Conservation (phyloP, 1,140 invertebrate species). For the Drosophila arizonae region DNA sequence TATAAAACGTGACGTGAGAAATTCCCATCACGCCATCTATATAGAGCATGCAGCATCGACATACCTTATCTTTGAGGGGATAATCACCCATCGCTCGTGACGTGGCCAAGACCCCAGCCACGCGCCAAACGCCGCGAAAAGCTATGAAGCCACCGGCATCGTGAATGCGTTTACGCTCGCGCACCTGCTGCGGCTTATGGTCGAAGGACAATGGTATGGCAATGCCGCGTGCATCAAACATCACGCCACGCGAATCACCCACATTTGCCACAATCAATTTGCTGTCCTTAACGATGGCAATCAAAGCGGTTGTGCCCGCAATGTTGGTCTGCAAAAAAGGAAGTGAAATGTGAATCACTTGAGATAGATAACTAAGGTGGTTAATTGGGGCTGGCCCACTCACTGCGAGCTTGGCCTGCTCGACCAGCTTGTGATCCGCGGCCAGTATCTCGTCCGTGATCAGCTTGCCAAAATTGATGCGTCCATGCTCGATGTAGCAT, state of each 20-base stretch:
- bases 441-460: slow-evolving; percentile 93
- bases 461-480: slow-evolving; percentile 91
- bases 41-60: slow-evolving; percentile 54
- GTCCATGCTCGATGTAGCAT: slow-evolving; percentile 87
- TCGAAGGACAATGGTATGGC: slow-evolving; percentile 97
- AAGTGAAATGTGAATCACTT: background rate
- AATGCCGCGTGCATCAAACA: slow-evolving; percentile 95
- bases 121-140: slow-evolving; percentile 98
- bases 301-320: slow-evolving; percentile 96
- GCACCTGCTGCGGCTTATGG: slow-evolving; percentile 97
- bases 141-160: slow-evolving; percentile 96
- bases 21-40: slow-evolving; percentile 27
- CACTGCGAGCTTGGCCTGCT: slow-evolving; percentile 90
- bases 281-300: slow-evolving; percentile 92
- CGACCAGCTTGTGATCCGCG: slow-evolving; percentile 90
- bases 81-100: slow-evolving; percentile 97
- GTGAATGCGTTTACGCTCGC: slow-evolving; percentile 93
- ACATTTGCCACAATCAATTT: slow-evolving; percentile 96
- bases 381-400: slow-evolving; percentile 1
- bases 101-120: slow-evolving; percentile 97
- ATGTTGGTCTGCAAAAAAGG: slow-evolving; percentile 85
- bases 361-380: background rate
- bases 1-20: background rate
- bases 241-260: slow-evolving; percentile 96
- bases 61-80: slow-evolving; percentile 91